Evolutionary conservation across 2,113 vertebrate species (phyloP).

Genomic region (Daubentonia madagascariensis): DNA sequence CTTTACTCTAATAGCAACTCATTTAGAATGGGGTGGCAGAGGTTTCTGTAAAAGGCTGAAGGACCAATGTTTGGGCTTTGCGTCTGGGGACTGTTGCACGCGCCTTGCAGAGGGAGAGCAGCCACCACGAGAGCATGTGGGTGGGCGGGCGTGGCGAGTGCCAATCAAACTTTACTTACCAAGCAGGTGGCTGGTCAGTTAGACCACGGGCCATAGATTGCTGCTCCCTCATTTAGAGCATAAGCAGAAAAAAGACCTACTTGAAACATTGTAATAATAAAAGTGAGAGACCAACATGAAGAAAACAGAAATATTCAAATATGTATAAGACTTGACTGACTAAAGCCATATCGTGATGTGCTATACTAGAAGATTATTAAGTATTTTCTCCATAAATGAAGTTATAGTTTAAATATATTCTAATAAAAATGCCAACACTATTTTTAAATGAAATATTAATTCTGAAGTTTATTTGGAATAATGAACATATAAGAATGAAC

Average conservation of each 20-base stretch:
- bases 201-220: no score
- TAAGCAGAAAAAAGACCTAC: not conserved
- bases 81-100: no score
- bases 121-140: not conserved
- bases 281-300: not conserved
- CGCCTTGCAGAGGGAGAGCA: no score
- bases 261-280: not conserved
- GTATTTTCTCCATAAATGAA: not conserved
- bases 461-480: not conserved
- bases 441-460: not conserved
- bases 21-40: not conserved
- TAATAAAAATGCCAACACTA: not conserved
- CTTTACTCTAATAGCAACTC: not conserved
- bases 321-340: not conserved
- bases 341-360: not conserved
- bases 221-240: not conserved
- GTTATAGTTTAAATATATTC: not conserved
- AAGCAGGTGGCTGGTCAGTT: not conserved
- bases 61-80: no score
- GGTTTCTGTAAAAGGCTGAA: not conserved
- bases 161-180: not conserved
- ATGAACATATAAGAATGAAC: not conserved
- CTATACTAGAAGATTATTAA: not conserved
- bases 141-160: not conserved
- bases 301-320: not conserved